Evolutionary conservation across 2,113 vertebrate species (phyloP), one percentile per base, ranked within the genome.

Genomic region (Rhagologus leucostigma): DNA sequence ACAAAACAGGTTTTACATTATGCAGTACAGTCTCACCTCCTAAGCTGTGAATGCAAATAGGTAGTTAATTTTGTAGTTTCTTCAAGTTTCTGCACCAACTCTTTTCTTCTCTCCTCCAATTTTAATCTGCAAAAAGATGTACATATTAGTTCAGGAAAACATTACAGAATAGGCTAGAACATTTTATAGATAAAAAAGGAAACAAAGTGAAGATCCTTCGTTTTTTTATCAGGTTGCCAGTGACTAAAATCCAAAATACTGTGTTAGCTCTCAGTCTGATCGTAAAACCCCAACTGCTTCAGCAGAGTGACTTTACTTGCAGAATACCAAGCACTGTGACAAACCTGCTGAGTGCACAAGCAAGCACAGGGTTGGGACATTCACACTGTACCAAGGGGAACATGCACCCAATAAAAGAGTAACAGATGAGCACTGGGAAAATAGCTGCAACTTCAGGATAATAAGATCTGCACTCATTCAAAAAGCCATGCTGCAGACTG

Each of bases 31-130:
- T 33, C 94, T 96, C 70, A 98, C 98, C 98, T 99, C 95, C 98
- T 98, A 84, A 99, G 98, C 1, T 99, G 98, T 10, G 98, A 98
- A 97, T 99, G 98, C 94, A 99, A 96, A 15, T 96, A 97, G n/a
- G 97, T 98, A 46, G 98, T 98, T 95, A 98, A 92, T 56, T 98
- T 98, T 6, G 98, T 98, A 5, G 98, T 98, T 97, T 98, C 98
- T 97, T 98, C 98, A 93, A 99, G 98, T 93, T 98, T 98, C 83
- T 98, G 97, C 37, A 99, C 94, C 80, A 99, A 90, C 64, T 97
- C 97, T 95, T 98, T 98, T 75, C 98, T 98, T 93, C 96, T 98
- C 53, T 99, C 98, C 87, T 99, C 98, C 94, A 98, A 88, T 90
- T 98, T 98, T 92, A 99, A 93, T 68, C 98, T 99, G 95, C 77